Evolutionary conservation across 2,113 vertebrate species (phyloP).

Genomic region (Bubo scandiacus): DNA sequence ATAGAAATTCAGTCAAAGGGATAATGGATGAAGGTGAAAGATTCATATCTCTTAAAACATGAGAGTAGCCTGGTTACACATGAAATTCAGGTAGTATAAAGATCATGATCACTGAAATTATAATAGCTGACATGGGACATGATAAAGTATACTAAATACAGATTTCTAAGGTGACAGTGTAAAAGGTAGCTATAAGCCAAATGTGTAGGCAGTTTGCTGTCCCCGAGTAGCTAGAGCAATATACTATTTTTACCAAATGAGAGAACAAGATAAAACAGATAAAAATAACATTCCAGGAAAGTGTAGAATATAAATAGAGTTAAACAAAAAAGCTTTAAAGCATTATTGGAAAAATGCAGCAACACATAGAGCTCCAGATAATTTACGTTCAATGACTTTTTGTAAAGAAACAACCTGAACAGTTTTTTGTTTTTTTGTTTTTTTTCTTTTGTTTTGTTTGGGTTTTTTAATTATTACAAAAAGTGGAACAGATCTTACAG

Average conservation of each 20-base stretch:
- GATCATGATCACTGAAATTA: not conserved
- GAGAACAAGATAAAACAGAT: not conserved
- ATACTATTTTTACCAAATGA: not conserved
- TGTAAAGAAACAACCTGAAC: not conserved
- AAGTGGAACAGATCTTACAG: not conserved
- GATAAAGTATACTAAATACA: not conserved
- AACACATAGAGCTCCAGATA: not conserved
- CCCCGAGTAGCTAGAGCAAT: not conserved
- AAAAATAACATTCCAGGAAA: not conserved
- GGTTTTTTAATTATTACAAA: not conserved
- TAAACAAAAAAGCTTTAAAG: not conserved
- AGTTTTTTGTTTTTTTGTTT: not conserved
- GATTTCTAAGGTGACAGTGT: not conserved
- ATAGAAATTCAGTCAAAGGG: not conserved
- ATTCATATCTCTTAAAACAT: not conserved
- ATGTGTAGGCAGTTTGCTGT: not conserved
- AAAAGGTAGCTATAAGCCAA: not conserved
- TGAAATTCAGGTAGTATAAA: not conserved
- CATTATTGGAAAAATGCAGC: not conserved
- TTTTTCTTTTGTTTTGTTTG: accelerated
- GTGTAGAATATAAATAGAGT: not conserved
- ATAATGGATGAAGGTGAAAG: not conserved
- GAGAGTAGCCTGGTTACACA: not conserved
- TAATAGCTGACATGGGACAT: not conserved
- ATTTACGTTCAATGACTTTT: not conserved